Evolutionary conservation across 2,888 invertebrate species (phyloP).

Genomic region (Autographa gamma): DNA sequence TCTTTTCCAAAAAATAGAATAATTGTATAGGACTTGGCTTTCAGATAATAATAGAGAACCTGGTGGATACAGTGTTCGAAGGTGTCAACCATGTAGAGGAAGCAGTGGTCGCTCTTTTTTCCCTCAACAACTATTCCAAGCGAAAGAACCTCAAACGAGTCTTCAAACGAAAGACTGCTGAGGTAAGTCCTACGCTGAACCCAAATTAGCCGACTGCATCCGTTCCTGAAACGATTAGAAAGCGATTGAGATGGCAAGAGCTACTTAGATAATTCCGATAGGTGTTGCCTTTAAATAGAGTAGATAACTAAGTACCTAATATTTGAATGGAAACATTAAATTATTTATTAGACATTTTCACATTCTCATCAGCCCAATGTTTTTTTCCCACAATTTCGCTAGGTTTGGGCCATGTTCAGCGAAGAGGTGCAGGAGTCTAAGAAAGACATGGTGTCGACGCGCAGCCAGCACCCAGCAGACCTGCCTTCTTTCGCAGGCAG

Average conservation of each 20-base stretch:
- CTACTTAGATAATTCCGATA: too few relatives aligned
- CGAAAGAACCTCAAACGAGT: constrained; percentile 92
- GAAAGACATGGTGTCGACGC: constrained; percentile 90
- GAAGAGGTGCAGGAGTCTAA: constrained; percentile 93
- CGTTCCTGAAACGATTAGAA: too few relatives aligned
- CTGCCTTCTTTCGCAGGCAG: constrained; percentile 93
- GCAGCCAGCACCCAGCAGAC: constrained; percentile 90
- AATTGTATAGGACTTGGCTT: constrained; percentile 22
- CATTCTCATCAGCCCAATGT: too few relatives aligned
- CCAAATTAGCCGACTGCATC: too few relatives aligned
- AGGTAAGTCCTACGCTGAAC: constrained; percentile 74
- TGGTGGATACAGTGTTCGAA: constrained; percentile 94
- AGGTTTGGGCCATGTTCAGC: constrained; percentile 93
- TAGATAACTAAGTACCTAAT: too few relatives aligned
- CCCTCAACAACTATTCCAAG: constrained; percentile 93
- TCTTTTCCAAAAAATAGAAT: too few relatives aligned
- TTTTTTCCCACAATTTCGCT: background rate
- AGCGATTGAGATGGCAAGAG: too few relatives aligned
- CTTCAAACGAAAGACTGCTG: constrained; percentile 91
- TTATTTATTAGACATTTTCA: too few relatives aligned
- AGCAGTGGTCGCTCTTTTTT: constrained; percentile 93
- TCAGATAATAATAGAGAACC: constrained; percentile 94
- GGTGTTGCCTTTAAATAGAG: too few relatives aligned
- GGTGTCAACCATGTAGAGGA: constrained; percentile 94
- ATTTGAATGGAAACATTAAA: too few relatives aligned